Base-by-base conservation (phyloP, 2,113 vertebrate species). In the Actinemys pallida region DNA sequence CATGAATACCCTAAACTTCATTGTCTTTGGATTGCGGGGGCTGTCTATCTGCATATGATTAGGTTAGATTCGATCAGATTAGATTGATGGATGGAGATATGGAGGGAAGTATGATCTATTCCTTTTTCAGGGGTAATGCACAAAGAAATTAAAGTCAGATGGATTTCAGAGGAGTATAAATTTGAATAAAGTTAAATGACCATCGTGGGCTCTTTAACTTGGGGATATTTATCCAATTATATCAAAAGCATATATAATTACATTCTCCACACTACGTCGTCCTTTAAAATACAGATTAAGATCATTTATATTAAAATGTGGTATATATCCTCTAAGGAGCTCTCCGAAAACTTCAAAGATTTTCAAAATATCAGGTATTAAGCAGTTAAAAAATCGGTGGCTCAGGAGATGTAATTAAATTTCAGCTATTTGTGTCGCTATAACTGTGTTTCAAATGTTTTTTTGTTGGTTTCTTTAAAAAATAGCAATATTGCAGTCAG, bases 1-100 rank as follows among this genome's bases (percentile, higher is more conserved):
- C 24, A 27, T 47, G 75, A 78, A 47, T 27, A 42, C 42, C 25
- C 10, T 25, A 25, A 49, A 84, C 93, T 92, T 90, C 93, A 95
- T 89, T 89, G 52, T 72, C 31, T 92, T 95, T 84, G 45, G 56
- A n/a, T 95, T 72, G 83, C 80, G 85, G 90, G 88, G 90, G 50
- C 57, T 96, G 90, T 88, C 93, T 76, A 39, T 89, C 91, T 90
- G 95, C 87, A 81, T 94, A 95, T 87, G 87, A 92, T 96, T 90
- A 90, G 65, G 83, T 91, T 86, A 69, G 88, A 16, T 2, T 89
- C 90, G 92, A 90, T 96, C 93, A 89, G 57, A 93, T 95, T 93
- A 91, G 87, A 96, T 93, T 59, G 94, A 90, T 93, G 95, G 95
- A 89, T 53, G 45, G 65, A 9, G n/a, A 42, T 13, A 94, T 53